Base-by-base conservation (phyloP, 2,113 vertebrate species). In the Ciconia maguari region DNA sequence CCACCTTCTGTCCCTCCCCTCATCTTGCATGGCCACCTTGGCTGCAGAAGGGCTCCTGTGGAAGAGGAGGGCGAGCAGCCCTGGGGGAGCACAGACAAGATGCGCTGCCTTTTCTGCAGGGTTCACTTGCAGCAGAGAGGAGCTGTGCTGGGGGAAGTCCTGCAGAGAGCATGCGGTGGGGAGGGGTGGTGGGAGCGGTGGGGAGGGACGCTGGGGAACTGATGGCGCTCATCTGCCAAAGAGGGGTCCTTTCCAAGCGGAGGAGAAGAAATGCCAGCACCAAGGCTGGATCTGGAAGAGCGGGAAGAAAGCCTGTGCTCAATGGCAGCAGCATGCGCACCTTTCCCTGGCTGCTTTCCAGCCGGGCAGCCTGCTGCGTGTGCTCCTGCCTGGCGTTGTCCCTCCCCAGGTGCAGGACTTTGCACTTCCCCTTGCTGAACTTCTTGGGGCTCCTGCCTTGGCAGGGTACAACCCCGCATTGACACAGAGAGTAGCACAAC, bases 311-410 rank as follows among this genome's bases (percentile, higher is more conserved):
- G 11, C 13, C 26, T 26, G 21, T 46, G 16, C 10, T 75, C 1
- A 2, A 38, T 13, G 13, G 16, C 21, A 38, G 49, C 16, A 54
- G 26, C 26, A 32, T 27, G 11, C 30, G 42, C 22, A 52, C n/a
- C 8, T 41, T 60, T 60, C 29, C n/a, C 22, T 64, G 58, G 12
- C 8, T 46, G 32, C 41, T 61, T 42, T n/a, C 81, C 38, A 65
- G 10, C 11, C 3, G 2, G 12, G 18, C 36, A 87, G 44, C 52
- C 24, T 9, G 0, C 3, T 0, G 1, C 10, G 3, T 30, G 16
- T 44, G 16, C 10, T 25, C 11, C 13, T 52, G 34, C 22, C 49
- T 22, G 3, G 22, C 0, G 1, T 26, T 36, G 13, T 48, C 49
- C 27, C 8, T 64, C 11, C 29, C 7, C 27, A 54, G 4, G 10